phyloP scores from a whole-genome alignment of 2,888 invertebrate genomes.

The Drosophila limbata region DNA sequence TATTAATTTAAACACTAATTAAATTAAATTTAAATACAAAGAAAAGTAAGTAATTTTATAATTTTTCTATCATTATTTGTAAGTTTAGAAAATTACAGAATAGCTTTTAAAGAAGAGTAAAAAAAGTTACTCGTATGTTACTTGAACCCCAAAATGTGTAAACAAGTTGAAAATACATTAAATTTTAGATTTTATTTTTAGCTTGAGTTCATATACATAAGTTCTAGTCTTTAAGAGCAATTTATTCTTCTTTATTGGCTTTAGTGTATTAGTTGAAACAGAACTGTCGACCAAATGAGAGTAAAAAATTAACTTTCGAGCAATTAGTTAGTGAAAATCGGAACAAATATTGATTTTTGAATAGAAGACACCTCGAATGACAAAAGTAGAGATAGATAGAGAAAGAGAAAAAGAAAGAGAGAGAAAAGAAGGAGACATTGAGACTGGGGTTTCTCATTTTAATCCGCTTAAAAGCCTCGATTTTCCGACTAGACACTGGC shows the following conservation, averaged over 20 bases:
- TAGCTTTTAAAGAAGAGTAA: neutral
- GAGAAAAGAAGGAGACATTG: slow-evolving; percentile 9
- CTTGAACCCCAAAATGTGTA: neutral
- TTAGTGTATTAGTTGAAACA: slow-evolving; percentile 10
- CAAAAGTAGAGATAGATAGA: slow-evolving; percentile 1
- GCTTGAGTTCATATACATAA: slow-evolving; percentile 10
- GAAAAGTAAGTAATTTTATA: neutral
- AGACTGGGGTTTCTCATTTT: slow-evolving; percentile 46
- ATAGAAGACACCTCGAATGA: neutral
- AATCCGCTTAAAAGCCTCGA: slow-evolving; percentile 76
- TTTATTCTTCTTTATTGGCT: slow-evolving; percentile 2
- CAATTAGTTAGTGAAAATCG: slow-evolving; percentile 39
- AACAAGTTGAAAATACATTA: neutral
- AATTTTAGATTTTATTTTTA: slow-evolving; percentile 3
- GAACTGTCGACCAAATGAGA: neutral
- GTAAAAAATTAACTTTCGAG: slow-evolving; percentile 21
- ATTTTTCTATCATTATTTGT: too few relatives aligned
- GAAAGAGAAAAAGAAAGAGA: neutral
- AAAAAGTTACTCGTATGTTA: neutral
- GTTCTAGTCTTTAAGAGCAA: neutral
- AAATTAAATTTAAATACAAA: neutral
- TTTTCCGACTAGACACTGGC: slow-evolving; percentile 57
- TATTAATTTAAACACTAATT: too few relatives aligned
- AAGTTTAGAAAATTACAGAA: too few relatives aligned
- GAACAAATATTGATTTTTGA: slow-evolving; percentile 62